A percentile compares a stretch with the other conserved stretches of the same genome.
Evolutionary conservation across 2,888 invertebrate genomes (phyloP).

Genomic region (Nemotelus pantherinus): DNA sequence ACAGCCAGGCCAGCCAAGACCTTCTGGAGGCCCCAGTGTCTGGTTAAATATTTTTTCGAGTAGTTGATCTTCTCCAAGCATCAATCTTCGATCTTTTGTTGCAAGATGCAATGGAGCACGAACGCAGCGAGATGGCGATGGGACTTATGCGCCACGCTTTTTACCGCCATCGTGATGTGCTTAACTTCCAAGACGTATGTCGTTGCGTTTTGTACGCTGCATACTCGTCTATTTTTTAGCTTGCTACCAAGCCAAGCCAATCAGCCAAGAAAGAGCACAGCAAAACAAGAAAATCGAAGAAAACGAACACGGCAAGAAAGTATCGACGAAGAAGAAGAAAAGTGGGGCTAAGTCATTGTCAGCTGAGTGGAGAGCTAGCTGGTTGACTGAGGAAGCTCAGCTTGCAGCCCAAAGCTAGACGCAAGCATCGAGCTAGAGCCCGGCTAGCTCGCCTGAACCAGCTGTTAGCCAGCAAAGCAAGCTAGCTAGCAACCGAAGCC

Average conservation of each 20-base stretch:
- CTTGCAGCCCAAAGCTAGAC: conserved; percentile 3
- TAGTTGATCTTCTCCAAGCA: conserved; percentile 3
- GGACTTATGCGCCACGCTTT: conserved; percentile 19
- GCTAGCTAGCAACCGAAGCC: background rate
- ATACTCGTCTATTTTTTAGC: conserved; percentile 11
- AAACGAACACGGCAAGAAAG: conserved; percentile 8
- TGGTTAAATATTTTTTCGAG: background rate
- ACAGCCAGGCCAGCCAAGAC: background rate
- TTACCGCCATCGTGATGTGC: background rate
- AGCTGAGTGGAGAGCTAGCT: background rate
- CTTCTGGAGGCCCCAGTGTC: background rate
- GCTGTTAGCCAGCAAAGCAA: conserved; percentile 20
- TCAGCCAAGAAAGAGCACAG: background rate
- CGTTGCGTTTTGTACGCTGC: background rate
- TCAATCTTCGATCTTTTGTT: conserved; percentile 21
- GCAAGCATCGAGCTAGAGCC: conserved; percentile 3
- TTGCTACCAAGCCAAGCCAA: background rate
- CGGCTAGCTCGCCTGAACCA: conserved; percentile 14
- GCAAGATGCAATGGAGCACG: background rate
- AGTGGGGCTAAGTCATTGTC: conserved; percentile 36
- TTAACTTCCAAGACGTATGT: background rate
- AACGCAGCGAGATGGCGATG: conserved; percentile 8
- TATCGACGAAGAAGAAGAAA: conserved; percentile 4
- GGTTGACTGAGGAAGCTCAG: conserved; percentile 11
- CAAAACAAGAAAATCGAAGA: background rate